Base-by-base conservation (phyloP, 2,888 invertebrate species). In the Miltochrista miniata region DNA sequence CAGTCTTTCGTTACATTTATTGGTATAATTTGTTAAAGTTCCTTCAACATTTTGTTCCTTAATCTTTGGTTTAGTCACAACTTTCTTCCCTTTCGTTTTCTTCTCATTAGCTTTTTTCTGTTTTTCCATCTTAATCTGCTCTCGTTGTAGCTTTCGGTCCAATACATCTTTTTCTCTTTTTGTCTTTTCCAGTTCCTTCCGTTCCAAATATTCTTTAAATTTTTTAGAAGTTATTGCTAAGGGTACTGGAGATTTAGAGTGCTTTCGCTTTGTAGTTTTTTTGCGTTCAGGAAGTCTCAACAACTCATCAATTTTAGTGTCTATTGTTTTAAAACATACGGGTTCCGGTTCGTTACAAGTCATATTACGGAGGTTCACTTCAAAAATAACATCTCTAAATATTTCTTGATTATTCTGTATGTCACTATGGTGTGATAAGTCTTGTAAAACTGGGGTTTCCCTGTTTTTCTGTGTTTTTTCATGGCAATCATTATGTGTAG, bases 221-320 rank as follows among this genome's bases (percentile, higher is more conserved):
- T 47, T 47, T 40, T 47, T 47, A 31, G 39, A 47, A 30, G 39
- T 40, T 30, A 47, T 47, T 30, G 47, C 47, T 34, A 47, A 29
- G 9, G 47, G 47, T 14, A 39, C 18, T 40, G 47, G 31, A 24
- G 38, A 39, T 14, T 47, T 31, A 13, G 40, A 31, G 7, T 12
- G 40, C 31, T 40, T 47, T 38, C 47, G 39, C 15, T 39, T 47
- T n/a, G 18, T 47, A 15, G 11, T 12, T 40, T 47, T 47, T 33
- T 39, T 47, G 47, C 12, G 8, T 47, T 47, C 38, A 10, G 47
- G 47, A 47, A 47, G 47, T 38, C 12, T n/a, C 11, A 34, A 11
- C n/a, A 34, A 34, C 10, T 34, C 34, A 34, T 5, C n/a, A 34
- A 34, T 34, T n/a, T 34, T 34, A 34, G 9, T 11, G 2, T 34